Conservation (phyloP, 2,888 invertebrate genomes). For the Pachliopta kotzebuea region DNA sequence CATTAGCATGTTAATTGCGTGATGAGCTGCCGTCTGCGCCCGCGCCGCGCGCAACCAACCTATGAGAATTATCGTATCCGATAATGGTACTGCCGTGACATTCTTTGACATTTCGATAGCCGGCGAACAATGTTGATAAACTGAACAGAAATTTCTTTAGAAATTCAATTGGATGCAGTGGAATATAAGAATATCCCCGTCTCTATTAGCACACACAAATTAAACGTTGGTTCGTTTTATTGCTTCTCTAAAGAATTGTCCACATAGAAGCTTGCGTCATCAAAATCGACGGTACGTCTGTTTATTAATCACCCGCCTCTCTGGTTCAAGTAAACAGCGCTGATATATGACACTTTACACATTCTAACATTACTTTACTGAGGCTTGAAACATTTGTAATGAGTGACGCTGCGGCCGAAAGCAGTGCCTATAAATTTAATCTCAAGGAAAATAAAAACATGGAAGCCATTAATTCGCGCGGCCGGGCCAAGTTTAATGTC, state of each 20-base stretch:
- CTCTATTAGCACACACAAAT: constrained; percentile 22
- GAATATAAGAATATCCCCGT: constrained; percentile 20
- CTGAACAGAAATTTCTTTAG: constrained; percentile 26
- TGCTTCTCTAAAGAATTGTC: constrained; percentile 34
- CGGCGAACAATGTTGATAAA: constrained; percentile 31
- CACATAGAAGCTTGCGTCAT: constrained; percentile 52
- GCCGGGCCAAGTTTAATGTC: constrained; percentile 80
- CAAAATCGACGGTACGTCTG: constrained; percentile 45
- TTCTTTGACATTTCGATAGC: constrained; percentile 30
- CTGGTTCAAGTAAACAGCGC: constrained; percentile 58
- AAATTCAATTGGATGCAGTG: constrained; percentile 25
- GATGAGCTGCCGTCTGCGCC: constrained; percentile 50
- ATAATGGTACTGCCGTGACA: constrained; percentile 35
- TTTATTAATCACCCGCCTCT: constrained; percentile 59
- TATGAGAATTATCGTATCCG: constrained; percentile 47
- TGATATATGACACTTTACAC: constrained; percentile 75
- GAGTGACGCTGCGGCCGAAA: constrained; percentile 70
- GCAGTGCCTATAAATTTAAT: constrained; percentile 77
- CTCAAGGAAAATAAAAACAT: constrained; percentile 81
- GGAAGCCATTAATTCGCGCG: constrained; percentile 80
- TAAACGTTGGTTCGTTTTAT: constrained; percentile 29
- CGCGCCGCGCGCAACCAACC: constrained; percentile 35
- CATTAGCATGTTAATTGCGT: constrained; percentile 78
- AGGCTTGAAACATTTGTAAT: constrained; percentile 70
- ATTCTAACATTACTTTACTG: constrained; percentile 70